phyloP scores from a whole-genome alignment of 2,113 vertebrate species.

The Rhynchomys soricoides region DNA sequence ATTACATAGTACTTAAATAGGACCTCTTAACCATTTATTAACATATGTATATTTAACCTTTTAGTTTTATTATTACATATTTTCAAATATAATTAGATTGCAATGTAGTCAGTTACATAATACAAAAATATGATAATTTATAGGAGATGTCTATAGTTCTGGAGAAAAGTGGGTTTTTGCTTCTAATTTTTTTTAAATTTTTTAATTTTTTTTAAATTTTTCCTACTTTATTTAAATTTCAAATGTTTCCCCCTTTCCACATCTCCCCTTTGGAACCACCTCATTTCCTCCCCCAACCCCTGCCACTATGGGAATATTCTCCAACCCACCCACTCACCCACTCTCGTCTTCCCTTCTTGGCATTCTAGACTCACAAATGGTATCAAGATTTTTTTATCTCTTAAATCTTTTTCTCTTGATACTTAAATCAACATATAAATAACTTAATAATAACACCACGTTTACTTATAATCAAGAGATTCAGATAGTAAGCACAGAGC shows the following conservation, averaged over 20 bases:
- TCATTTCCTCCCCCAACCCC: too few relatives aligned
- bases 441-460: background rate
- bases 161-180: background rate
- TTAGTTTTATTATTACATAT: background rate
- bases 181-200: too few relatives aligned
- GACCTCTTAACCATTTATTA: background rate
- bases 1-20: background rate
- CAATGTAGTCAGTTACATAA: background rate
- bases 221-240: too few relatives aligned
- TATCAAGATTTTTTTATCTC: background rate
- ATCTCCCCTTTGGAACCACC: too few relatives aligned
- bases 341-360: too few relatives aligned
- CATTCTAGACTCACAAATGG: background rate
- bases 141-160: background rate
- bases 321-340: too few relatives aligned
- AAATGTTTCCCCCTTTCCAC: too few relatives aligned
- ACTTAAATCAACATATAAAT: background rate
- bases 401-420: background rate
- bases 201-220: too few relatives aligned
- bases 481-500: background rate
- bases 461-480: background rate
- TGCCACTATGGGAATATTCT: too few relatives aligned
- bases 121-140: background rate
- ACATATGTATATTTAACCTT: background rate
- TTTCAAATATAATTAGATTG: slow-evolving; percentile 27